These are phyloP conservation scores for Phymatocera aterrima DNA, from an alignment of 2,888 invertebrate species.

Conservation along the genomic window DNA sequence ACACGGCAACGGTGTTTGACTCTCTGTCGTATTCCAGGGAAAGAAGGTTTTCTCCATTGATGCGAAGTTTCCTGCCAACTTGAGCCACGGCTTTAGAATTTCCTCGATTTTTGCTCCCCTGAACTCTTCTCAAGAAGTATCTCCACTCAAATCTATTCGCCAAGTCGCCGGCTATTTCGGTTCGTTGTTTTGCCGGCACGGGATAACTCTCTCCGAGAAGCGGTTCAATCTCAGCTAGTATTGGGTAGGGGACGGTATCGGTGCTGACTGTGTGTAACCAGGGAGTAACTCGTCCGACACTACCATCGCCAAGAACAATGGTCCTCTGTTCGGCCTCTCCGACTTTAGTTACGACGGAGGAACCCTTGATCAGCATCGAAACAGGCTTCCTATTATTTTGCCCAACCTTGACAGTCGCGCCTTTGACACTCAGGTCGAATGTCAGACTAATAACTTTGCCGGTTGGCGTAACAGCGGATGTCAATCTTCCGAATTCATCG, in stretches of 20 bases:
- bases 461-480: conserved; percentile 95
- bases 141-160: conserved; percentile 97
- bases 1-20: conserved; percentile 89
- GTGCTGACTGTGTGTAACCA: conserved; percentile 94
- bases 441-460: conserved; percentile 92
- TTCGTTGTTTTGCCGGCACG: conserved; percentile 92
- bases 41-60: conserved; percentile 94
- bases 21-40: conserved; percentile 95
- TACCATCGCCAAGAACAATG: conserved; percentile 88
- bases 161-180: conserved; percentile 92
- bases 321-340: conserved; percentile 91
- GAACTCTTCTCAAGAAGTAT: conserved; percentile 89
- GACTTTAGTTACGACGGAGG: conserved; percentile 87
- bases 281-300: conserved; percentile 87
- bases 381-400: conserved; percentile 90
- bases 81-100: conserved; percentile 84
- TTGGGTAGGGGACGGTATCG: conserved; percentile 93
- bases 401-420: conserved; percentile 90
- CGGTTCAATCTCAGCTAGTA: conserved; percentile 92
- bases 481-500: conserved; percentile 94
- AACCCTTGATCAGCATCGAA: conserved; percentile 91
- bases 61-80: conserved; percentile 89
- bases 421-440: conserved; percentile 93
- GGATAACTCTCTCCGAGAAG: conserved; percentile 94
- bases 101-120: conserved; percentile 75